Percentiles rank a stretch among this genome's conserved stretches.
These are phyloP conservation scores for Chironomus tepperi DNA, from an alignment of 1,140 invertebrate species.

Conservation along the genomic window DNA sequence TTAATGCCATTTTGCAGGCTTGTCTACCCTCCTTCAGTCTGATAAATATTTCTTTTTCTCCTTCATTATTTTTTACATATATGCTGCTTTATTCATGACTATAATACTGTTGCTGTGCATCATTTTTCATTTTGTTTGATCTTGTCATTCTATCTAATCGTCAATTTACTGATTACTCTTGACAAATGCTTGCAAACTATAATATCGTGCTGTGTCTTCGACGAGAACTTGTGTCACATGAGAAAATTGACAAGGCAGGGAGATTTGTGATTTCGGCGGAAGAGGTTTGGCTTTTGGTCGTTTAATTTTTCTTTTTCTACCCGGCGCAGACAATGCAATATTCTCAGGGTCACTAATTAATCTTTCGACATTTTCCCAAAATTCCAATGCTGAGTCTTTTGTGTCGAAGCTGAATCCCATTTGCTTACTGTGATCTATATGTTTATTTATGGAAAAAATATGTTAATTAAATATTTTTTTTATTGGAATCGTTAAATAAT, in stretches of 20 bases:
- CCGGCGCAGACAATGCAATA: constrained; percentile 62
- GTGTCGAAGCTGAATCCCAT: constrained; percentile 71
- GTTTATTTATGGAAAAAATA: too few species aligned
- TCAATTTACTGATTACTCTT: not conserved
- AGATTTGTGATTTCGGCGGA: constrained; percentile 74
- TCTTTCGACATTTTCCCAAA: constrained; percentile 57
- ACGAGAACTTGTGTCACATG: constrained; percentile 73
- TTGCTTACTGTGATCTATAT: constrained; percentile 41
- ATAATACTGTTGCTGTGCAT: not conserved
- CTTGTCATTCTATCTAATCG: not conserved
- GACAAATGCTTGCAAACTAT: constrained; percentile 55
- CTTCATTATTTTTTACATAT: too few species aligned
- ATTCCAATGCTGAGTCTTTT: constrained; percentile 58
- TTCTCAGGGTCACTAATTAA: constrained; percentile 71
- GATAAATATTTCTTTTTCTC: too few species aligned
- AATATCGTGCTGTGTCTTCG: constrained; percentile 56
- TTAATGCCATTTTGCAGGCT: too few species aligned
- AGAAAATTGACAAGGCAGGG: constrained; percentile 77
- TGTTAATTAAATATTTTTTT: not conserved
- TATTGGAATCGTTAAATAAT: not conserved
- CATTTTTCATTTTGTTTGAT: not conserved
- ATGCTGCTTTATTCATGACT: too few species aligned
- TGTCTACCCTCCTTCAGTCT: too few species aligned
- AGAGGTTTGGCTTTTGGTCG: constrained; percentile 48
- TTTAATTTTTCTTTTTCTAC: constrained; percentile 45